Evolutionary conservation across 2,797 vertebrate species (phyloP).

Genomic region (Anabacerthia variegaticeps): DNA sequence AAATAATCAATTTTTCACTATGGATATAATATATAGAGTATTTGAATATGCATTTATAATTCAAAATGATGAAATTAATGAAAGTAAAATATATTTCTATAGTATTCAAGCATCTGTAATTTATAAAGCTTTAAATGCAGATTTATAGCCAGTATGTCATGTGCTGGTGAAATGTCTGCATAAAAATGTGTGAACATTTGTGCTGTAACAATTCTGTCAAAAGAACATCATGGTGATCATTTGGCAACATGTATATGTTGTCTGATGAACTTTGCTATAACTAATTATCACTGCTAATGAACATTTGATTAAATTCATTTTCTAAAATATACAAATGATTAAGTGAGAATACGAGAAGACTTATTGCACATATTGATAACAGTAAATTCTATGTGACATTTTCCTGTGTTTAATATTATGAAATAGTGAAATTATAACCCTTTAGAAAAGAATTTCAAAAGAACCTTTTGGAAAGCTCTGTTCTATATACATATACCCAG

Average conservation of each 20-base stretch:
- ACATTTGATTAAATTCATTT: slow-evolving; percentile 78
- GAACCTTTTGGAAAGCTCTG: not conserved
- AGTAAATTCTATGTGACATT: not conserved
- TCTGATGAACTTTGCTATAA: slow-evolving; percentile 69
- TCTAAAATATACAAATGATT: slow-evolving; percentile 70
- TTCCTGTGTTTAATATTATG: not conserved
- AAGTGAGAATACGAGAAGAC: slow-evolving; percentile 13
- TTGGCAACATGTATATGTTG: slow-evolving; percentile 61
- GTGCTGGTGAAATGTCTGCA: slow-evolving; percentile 33
- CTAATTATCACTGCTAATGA: slow-evolving; percentile 75
- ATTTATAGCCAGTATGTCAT: slow-evolving; percentile 44
- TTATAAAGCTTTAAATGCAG: slow-evolving; percentile 61
- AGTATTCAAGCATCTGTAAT: slow-evolving; percentile 1
- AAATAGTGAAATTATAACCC: not conserved
- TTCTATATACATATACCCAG: not conserved
- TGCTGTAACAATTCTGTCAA: slow-evolving; percentile 71
- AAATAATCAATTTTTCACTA: not conserved
- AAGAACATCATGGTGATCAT: slow-evolving; percentile 66
- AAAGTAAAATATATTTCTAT: not conserved
- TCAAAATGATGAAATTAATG: not conserved
- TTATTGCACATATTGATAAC: not conserved
- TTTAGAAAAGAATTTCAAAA: slow-evolving; percentile 3
- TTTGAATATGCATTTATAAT: not conserved
- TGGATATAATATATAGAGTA: not conserved
- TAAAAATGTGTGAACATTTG: slow-evolving; percentile 66